phyloP scores from a whole-genome alignment of 2,888 invertebrate species.

The Agrotis segetum region DNA sequence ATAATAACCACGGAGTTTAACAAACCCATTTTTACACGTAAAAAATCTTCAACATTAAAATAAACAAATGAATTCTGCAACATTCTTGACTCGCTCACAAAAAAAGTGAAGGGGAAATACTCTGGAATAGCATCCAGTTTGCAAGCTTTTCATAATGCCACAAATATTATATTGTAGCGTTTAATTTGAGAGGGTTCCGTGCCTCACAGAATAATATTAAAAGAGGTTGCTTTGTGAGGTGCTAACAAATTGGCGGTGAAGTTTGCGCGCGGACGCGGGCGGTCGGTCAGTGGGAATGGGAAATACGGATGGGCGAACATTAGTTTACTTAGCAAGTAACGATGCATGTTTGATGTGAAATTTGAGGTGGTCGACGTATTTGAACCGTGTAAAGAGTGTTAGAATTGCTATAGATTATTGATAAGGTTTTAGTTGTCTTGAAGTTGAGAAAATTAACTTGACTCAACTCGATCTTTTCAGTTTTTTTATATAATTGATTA shows the following conservation, averaged over 20 bases:
- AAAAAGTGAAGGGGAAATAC: slow-evolving; percentile 54
- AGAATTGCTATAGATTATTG: too few species aligned
- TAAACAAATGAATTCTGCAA: slow-evolving; percentile 39
- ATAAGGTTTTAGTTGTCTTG: too few species aligned
- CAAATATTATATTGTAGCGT: slow-evolving; percentile 77
- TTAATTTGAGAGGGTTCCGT: slow-evolving; percentile 80
- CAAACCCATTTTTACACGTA: not conserved
- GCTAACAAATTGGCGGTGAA: slow-evolving; percentile 84
- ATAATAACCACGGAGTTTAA: not conserved
- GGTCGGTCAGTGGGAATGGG: slow-evolving; percentile 39
- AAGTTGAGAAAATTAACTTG: too few species aligned
- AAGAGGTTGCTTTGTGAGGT: slow-evolving; percentile 84
- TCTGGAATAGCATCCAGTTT: slow-evolving; percentile 57
- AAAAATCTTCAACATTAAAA: slow-evolving; percentile 15
- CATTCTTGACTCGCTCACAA: slow-evolving; percentile 34
- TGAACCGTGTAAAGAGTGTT: too few species aligned
- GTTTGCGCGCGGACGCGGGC: slow-evolving; percentile 64
- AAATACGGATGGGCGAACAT: slow-evolving; percentile 34
- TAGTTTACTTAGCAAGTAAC: not conserved
- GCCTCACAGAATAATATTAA: slow-evolving; percentile 79
- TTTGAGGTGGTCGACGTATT: too few species aligned
- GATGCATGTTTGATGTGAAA: not conserved
- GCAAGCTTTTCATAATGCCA: slow-evolving; percentile 67
- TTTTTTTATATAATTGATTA: too few species aligned
- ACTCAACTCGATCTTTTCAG: too few species aligned